Evolutionary conservation across 2,888 invertebrate genomes (phyloP).

Genomic region (Amiota communis): DNA sequence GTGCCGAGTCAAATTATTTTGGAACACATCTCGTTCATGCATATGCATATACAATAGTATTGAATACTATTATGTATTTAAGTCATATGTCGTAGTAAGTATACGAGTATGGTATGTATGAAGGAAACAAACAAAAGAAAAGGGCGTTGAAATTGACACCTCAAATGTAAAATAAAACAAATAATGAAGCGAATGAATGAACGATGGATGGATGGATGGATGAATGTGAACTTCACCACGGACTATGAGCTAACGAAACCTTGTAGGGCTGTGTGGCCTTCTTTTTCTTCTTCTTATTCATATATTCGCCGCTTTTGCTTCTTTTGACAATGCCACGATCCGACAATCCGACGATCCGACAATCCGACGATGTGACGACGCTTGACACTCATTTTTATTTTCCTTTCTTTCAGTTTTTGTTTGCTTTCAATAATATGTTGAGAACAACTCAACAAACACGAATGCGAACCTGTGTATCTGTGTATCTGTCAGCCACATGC

Average conservation of each 20-base stretch:
- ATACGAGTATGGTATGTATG: constrained; percentile 32
- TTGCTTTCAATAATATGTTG: too few species aligned
- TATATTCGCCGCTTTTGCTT: background rate
- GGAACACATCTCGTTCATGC: background rate
- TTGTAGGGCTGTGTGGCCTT: constrained; percentile 25
- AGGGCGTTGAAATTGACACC: constrained; percentile 73
- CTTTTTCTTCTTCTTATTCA: constrained; percentile 1
- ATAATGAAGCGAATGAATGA: constrained; percentile 54
- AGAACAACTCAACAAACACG: background rate
- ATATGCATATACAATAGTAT: background rate
- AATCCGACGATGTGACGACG: background rate
- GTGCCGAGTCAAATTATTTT: too few species aligned
- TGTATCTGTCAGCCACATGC: constrained; percentile 34
- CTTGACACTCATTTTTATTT: too few species aligned
- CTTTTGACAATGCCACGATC: background rate
- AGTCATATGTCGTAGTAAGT: background rate
- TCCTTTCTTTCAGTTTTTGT: too few species aligned
- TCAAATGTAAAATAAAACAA: constrained; percentile 59
- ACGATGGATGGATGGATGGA: constrained; percentile 40
- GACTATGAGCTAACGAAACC: constrained; percentile 36
- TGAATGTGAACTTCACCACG: too few species aligned
- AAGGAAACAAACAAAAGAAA: constrained; percentile 52
- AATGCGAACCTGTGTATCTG: constrained; percentile 10
- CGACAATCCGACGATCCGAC: background rate
- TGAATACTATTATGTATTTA: background rate